phyloP scores from a whole-genome alignment of 2,797 vertebrate species.

The Girardinus metallicus region DNA sequence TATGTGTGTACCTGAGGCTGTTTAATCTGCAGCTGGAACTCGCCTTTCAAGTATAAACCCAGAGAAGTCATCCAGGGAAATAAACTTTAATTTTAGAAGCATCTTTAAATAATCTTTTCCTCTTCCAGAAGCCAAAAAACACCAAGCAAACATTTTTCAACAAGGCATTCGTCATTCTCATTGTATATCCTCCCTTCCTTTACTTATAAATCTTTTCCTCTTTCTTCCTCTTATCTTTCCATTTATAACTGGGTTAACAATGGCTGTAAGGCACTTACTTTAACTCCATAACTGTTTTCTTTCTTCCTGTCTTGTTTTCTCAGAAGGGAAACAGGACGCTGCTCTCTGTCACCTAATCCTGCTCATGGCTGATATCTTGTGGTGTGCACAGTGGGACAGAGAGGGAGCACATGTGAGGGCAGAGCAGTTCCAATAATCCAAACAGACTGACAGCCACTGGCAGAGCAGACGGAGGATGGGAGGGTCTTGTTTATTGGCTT shows the following conservation, averaged over 20 bases:
- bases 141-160: neutral
- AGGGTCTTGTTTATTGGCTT: conserved; percentile 10
- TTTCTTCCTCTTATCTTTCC: neutral
- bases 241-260: neutral
- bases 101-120: conserved; percentile 19
- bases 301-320: conserved; percentile 28
- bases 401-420: conserved; percentile 50
- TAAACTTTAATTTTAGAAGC: conserved; percentile 8
- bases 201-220: neutral
- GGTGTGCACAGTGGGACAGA: conserved; percentile 29
- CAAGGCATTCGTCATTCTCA: neutral
- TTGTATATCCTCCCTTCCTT: conserved; percentile 2
- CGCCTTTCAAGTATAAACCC: conserved; percentile 33
- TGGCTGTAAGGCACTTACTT: conserved; percentile 67
- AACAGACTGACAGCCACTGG: conserved; percentile 67
- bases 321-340: conserved; percentile 27
- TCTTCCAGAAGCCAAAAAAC: conserved; percentile 23
- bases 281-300: conserved; percentile 64
- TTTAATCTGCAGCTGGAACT: conserved; percentile 24
- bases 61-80: conserved; percentile 10
- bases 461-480: conserved; percentile 11
- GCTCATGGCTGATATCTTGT: conserved; percentile 47
- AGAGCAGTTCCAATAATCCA: conserved; percentile 69
- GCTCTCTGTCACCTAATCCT: conserved; percentile 58
- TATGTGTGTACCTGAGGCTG: neutral